phyloP scores from a whole-genome alignment of 2,113 vertebrate species.

The Grammomys dolichurus region DNA sequence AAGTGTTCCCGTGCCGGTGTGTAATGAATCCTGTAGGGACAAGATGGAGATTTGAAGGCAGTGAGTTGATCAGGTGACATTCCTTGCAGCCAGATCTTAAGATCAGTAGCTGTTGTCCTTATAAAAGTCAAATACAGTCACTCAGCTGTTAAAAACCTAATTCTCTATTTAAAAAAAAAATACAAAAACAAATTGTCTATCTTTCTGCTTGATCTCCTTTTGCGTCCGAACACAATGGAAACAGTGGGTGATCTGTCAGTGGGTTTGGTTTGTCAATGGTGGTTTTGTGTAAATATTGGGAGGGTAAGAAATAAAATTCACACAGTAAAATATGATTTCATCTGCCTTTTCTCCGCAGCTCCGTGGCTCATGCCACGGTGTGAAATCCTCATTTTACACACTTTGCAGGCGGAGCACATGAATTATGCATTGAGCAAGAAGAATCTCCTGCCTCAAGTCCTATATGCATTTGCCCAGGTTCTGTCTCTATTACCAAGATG shows the following conservation, averaged over 20 bases:
- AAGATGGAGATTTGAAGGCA: constrained; percentile 83
- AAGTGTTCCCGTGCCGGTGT: constrained; percentile 78
- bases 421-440: constrained; percentile 99
- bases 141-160: constrained; percentile 90
- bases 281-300: constrained; percentile 92
- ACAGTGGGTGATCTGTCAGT: constrained; percentile 92
- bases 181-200: constrained; percentile 92
- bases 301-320: constrained; percentile 90
- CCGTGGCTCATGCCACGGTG: constrained; percentile 96
- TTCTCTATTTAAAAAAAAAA: constrained; percentile 88
- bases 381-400: constrained; percentile 99
- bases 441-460: constrained; percentile 99
- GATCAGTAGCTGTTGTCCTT: constrained; percentile 86
- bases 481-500: constrained; percentile 99
- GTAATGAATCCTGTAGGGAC: constrained; percentile 77
- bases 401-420: constrained; percentile 98
- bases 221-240: constrained; percentile 90
- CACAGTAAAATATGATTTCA: constrained; percentile 92
- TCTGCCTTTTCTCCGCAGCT: constrained; percentile 92
- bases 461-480: constrained; percentile 97
- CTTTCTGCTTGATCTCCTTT: constrained; percentile 92
- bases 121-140: constrained; percentile 88
- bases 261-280: constrained; percentile 91
- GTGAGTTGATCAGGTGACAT: constrained; percentile 79
- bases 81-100: constrained; percentile 82